Evolutionary conservation across 1,140 invertebrate genomes (phyloP).

Genomic region (Neodiprion virginianus): DNA sequence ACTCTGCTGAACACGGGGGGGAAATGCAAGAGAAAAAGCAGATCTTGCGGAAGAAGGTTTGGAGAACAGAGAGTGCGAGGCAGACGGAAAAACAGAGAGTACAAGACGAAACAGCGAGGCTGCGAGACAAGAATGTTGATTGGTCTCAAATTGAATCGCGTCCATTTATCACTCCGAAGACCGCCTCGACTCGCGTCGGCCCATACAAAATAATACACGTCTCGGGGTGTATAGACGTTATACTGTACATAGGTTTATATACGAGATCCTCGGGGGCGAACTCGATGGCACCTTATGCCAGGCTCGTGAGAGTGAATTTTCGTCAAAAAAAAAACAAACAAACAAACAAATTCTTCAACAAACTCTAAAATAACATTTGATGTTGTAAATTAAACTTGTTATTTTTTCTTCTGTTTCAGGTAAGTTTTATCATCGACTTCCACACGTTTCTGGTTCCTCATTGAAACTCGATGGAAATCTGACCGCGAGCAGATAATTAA

Average conservation of each 20-base stretch:
- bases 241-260: too few species aligned
- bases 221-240: too few species aligned
- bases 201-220: too few species aligned
- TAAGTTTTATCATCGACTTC: slow-evolving; percentile 17
- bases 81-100: slow-evolving; percentile 34
- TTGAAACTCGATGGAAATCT: too few species aligned
- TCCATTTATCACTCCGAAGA: slow-evolving; percentile 50
- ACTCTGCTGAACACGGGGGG: slow-evolving; percentile 24
- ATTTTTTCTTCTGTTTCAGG: slow-evolving; percentile 34
- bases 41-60: slow-evolving; percentile 7
- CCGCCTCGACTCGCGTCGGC: not conserved
- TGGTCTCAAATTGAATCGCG: slow-evolving; percentile 57
- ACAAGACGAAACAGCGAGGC: slow-evolving; percentile 33
- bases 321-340: too few species aligned
- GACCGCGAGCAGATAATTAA: too few species aligned
- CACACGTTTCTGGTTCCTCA: not conserved
- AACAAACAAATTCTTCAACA: too few species aligned
- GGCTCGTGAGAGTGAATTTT: too few species aligned
- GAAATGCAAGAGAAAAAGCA: slow-evolving; percentile 44
- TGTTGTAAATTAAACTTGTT: not conserved
- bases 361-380: too few species aligned
- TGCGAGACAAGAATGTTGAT: slow-evolving; percentile 54
- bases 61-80: slow-evolving; percentile 22
- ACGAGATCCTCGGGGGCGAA: too few species aligned
- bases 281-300: too few species aligned